phyloP scores from a whole-genome alignment of 1,140 invertebrate species.

The Parapsyche elsis region DNA sequence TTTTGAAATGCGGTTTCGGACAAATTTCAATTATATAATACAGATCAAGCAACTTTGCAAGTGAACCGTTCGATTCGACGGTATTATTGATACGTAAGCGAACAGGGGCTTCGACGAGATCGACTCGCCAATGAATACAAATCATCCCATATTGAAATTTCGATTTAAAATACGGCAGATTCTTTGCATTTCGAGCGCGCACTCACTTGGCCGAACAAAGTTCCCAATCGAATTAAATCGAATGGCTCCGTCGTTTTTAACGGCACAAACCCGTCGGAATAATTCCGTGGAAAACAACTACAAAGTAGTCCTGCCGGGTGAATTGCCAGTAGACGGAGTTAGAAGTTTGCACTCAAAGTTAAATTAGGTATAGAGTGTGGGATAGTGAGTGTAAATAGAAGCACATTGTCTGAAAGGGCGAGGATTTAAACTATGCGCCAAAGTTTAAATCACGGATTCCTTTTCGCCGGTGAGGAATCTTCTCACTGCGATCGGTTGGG shows the following conservation, averaged over 20 bases:
- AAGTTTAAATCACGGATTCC: conserved; percentile 34
- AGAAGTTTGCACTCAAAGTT: conserved; percentile 31
- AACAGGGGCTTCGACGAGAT: neutral
- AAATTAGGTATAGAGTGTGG: conserved; percentile 34
- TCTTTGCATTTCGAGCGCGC: neutral
- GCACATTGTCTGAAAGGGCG: conserved; percentile 34
- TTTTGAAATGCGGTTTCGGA: too few relatives aligned
- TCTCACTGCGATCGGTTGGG: too few relatives aligned
- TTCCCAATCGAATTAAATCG: conserved; percentile 19
- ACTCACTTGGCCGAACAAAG: too few relatives aligned
- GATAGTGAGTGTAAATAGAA: conserved; percentile 42
- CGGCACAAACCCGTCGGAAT: neutral
- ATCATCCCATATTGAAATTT: neutral
- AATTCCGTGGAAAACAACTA: neutral
- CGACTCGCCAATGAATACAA: neutral
- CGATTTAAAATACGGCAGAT: neutral
- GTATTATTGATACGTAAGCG: too few relatives aligned
- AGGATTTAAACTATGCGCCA: conserved; percentile 33
- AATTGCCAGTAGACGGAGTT: neutral
- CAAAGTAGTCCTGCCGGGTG: neutral
- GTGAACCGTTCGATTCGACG: neutral
- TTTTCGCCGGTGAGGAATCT: neutral
- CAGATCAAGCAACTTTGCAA: too few relatives aligned
- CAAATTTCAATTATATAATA: too few relatives aligned
- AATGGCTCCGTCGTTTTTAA: neutral